phyloP scores from a whole-genome alignment of 2,888 invertebrate species.

The Lasioglossum marginatum region DNA sequence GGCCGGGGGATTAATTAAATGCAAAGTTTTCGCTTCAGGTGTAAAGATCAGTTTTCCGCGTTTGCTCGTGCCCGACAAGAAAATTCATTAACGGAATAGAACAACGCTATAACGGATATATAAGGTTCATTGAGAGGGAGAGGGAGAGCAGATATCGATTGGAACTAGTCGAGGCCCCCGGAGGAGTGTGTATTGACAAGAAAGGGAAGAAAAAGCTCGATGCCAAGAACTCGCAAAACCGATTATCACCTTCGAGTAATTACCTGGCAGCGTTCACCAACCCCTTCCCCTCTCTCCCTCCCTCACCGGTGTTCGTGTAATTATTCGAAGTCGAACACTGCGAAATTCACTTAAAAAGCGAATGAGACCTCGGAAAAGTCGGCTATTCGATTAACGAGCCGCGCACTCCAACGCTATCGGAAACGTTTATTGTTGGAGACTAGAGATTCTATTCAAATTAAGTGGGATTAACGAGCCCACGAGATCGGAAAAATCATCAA shows the following conservation, averaged over 20 bases:
- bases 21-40: neutral
- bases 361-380: neutral
- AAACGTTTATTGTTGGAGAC: neutral
- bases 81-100: neutral
- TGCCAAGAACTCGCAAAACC: slow-evolving; percentile 51
- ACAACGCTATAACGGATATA: neutral
- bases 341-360: slow-evolving; percentile 20
- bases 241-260: slow-evolving; percentile 59
- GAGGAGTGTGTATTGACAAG: slow-evolving; percentile 13
- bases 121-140: neutral
- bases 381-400: neutral
- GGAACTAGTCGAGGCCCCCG: neutral
- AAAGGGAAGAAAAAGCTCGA: slow-evolving; percentile 39
- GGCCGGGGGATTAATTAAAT: neutral
- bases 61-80: neutral
- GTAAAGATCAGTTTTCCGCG: too few relatives aligned
- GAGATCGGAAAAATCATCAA: too few relatives aligned
- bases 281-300: neutral
- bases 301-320: slow-evolving; percentile 19
- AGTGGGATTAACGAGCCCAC: neutral
- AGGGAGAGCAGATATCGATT: neutral
- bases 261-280: slow-evolving; percentile 40
- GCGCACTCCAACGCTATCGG: neutral
- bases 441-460: neutral
- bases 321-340: slow-evolving; percentile 48